phyloP scores from a whole-genome alignment of 2,113 vertebrate genomes.

The Plecotus auritus region DNA sequence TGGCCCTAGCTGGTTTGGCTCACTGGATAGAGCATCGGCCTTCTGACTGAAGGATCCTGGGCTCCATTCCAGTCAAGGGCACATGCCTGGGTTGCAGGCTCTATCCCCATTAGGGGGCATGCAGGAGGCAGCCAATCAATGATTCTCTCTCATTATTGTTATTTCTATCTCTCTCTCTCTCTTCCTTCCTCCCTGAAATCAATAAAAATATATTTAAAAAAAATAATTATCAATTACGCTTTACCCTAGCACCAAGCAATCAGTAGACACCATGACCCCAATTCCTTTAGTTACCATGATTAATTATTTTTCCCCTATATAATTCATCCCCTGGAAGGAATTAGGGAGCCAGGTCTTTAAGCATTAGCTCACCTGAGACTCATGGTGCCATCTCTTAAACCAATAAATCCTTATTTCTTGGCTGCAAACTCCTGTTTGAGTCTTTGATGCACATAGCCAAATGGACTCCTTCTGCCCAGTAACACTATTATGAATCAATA shows the following conservation, averaged over 20 bases:
- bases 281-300: neutral
- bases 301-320: neutral
- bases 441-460: neutral
- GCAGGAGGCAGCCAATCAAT: too few relatives aligned
- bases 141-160: too few relatives aligned
- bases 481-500: neutral
- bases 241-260: neutral
- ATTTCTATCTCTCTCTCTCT: too few relatives aligned
- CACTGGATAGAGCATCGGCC: too few relatives aligned
- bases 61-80: too few relatives aligned
- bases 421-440: neutral
- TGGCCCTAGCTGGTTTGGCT: too few relatives aligned
- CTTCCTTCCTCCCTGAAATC: too few relatives aligned
- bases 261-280: neutral
- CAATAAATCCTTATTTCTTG: neutral
- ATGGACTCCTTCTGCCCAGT: neutral
- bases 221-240: neutral
- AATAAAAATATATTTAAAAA: too few relatives aligned
- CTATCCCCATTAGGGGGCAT: too few relatives aligned
- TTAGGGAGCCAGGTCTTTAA: neutral
- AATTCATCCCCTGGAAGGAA: neutral
- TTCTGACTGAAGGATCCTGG: too few relatives aligned
- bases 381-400: neutral
- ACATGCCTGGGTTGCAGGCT: too few relatives aligned
- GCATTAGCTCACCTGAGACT: neutral